Evolutionary conservation across 2,888 invertebrate species (phyloP), one percentile per base, ranked within the genome.

Genomic region (Nebria brevicollis): DNA sequence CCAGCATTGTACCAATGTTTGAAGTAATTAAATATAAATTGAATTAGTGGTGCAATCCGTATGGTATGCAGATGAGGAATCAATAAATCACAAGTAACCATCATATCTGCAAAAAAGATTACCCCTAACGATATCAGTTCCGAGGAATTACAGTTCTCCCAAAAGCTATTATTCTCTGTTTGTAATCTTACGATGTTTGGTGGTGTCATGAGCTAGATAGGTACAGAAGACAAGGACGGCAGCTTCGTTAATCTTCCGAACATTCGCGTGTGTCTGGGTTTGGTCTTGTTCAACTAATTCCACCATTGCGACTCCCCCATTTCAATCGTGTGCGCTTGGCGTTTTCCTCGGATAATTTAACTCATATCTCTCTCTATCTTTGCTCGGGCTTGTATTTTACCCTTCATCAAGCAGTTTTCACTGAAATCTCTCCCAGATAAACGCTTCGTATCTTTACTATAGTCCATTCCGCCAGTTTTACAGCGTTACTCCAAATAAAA

Each of bases 201-300:
- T 54, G 13, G 54, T 54, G 54, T 8, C 54, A 54, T 54, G 54
- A 54, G 54, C 54, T 8, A 54, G 54, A 54, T 54, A 54, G 54
- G 54, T 54, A 54, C 54, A 54, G 54, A 54, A 54, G 13, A 54
- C 54, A 54, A 54, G 54, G 54, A 54, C 13, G 54, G 54, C 54
- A 54, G 54, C 54, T 54, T 54, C 54, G 54, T 54, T 54, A 54
- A 54, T 54, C 54, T 54, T 54, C 54, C 54, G 54, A 54, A 54
- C 54, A 54, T 54, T 54, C 54, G 54, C 54, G 54, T 54, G 54
- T 54, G 54, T 54, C 54, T 54, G 54, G 13, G 54, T 54, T 13
- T 54, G 54, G 54, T 54, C 54, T 54, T 54, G 54, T 54, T 54
- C 11, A 54, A 54, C 54, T 54, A 54, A 54, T 54, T 54, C 54